Evolutionary conservation across 2,797 vertebrate species (phyloP), one percentile per base, ranked within the genome.

Genomic region (Margarornis squamiger): DNA sequence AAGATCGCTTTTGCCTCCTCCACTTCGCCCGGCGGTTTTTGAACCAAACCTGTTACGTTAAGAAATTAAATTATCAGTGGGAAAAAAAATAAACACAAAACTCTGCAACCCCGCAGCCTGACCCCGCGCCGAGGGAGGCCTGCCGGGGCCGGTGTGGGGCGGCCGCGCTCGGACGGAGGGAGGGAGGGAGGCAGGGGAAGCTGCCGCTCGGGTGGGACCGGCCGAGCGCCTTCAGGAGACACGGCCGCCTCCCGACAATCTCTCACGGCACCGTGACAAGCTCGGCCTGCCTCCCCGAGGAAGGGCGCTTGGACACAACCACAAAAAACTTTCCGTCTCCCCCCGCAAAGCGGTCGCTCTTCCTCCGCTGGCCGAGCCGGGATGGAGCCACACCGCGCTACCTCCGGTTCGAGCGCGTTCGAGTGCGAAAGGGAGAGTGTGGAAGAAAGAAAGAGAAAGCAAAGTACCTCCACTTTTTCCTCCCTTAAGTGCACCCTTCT

Each of bases 1-100:
- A 99, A 8, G 99, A 99, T 38, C 99, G 90, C 95, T 99, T 99
- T 97, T 99, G 99, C 91, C 99, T 97, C 96, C 99, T 98, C 99
- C 99, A 99, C 97, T 99, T 99, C 17, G 99, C 99, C 70, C 99
- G 98, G 94, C 99, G 98, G 97, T 99, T 99, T 98, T 99, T 99
- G 98, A 99, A 99, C 99, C 99, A 99, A 94, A 99, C 99, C 99
- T 99, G 97, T 95, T 54, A 39, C 14, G 9, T 88, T 43, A 65
- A 83, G 38, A 74, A 62, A 51, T 63, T 20, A 79, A 34, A 36
- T 39, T 18, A 45, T 77, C 29, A 45, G 4, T 36, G 22, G 27
- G 5, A 29, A 43, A 43, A 21, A 17, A 15, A 48, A 34, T 1
- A 5, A 14, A 48, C 39, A 10, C 2, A 45, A 30, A 57, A n/a